These are phyloP conservation scores for Lasioglossum figueresi DNA, from an alignment of 2,888 invertebrate species.

Conservation along the genomic window DNA sequence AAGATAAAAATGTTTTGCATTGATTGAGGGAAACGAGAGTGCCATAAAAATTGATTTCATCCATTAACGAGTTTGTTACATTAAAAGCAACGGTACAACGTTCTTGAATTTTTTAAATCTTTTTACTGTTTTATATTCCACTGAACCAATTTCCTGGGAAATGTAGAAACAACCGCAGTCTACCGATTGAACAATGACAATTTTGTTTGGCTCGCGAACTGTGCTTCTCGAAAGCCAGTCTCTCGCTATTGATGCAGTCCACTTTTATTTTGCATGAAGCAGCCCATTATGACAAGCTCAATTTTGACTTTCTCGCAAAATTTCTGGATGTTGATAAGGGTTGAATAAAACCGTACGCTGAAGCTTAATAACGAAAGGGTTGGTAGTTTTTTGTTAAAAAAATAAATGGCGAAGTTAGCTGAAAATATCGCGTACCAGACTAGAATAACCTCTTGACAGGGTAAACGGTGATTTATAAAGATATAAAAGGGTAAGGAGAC, in stretches of 20 bases:
- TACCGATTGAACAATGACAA: background rate
- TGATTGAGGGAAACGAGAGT: too few relatives aligned
- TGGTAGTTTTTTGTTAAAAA: background rate
- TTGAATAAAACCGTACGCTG: background rate
- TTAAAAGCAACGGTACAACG: too few relatives aligned
- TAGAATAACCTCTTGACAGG: background rate
- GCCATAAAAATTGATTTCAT: too few relatives aligned
- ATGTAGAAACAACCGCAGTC: too few relatives aligned
- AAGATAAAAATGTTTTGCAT: too few relatives aligned
- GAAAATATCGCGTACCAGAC: background rate
- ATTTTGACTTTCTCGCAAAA: background rate
- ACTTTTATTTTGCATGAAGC: background rate
- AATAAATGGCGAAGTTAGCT: background rate
- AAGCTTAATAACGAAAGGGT: background rate
- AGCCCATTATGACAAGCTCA: background rate
- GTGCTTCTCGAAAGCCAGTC: background rate
- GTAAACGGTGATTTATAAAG: conserved; percentile 9
- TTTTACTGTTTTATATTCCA: too few relatives aligned
- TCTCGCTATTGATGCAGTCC: background rate
- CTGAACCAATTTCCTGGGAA: too few relatives aligned
- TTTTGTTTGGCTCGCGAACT: background rate
- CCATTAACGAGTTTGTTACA: too few relatives aligned
- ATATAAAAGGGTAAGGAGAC: background rate
- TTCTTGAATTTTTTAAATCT: too few relatives aligned
- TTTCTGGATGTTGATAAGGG: too few relatives aligned